Evolutionary conservation across 2,113 vertebrate species (phyloP).

Genomic region (Pitta sordida): DNA sequence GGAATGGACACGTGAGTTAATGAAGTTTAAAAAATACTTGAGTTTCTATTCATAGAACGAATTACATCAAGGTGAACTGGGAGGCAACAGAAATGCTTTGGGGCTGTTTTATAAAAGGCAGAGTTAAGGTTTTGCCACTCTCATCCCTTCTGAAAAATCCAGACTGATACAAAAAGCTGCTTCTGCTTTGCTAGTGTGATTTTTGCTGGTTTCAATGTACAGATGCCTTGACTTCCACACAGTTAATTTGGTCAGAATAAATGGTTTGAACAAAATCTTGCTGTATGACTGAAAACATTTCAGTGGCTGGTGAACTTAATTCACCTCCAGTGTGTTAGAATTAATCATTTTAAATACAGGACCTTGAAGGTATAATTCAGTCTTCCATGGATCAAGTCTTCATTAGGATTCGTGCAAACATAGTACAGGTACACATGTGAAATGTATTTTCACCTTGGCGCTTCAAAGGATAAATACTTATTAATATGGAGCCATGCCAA

Average conservation of each 20-base stretch:
- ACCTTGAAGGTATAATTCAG: not conserved
- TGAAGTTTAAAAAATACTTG: not conserved
- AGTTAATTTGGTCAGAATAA: not conserved
- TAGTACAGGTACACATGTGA: not conserved
- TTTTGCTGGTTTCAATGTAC: not conserved
- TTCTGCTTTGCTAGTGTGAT: not conserved
- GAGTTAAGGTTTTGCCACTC: not conserved
- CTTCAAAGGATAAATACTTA: not conserved
- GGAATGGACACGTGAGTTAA: not conserved
- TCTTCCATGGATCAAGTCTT: not conserved
- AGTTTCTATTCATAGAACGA: not conserved
- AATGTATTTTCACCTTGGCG: not conserved
- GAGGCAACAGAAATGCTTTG: not conserved
- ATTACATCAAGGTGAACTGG: rapidly evolving
- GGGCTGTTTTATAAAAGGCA: not conserved
- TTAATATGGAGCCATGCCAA: not conserved
- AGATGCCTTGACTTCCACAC: not conserved
- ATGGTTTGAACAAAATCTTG: not conserved
- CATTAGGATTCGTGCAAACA: not conserved
- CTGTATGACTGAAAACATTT: not conserved
- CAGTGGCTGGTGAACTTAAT: not conserved
- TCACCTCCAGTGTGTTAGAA: not conserved
- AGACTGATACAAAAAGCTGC: not conserved
- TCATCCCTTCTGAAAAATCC: not conserved
- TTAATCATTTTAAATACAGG: not conserved